Evolutionary conservation across 2,888 invertebrate genomes (phyloP).

Genomic region (Hirtodrosophila histrioides): DNA sequence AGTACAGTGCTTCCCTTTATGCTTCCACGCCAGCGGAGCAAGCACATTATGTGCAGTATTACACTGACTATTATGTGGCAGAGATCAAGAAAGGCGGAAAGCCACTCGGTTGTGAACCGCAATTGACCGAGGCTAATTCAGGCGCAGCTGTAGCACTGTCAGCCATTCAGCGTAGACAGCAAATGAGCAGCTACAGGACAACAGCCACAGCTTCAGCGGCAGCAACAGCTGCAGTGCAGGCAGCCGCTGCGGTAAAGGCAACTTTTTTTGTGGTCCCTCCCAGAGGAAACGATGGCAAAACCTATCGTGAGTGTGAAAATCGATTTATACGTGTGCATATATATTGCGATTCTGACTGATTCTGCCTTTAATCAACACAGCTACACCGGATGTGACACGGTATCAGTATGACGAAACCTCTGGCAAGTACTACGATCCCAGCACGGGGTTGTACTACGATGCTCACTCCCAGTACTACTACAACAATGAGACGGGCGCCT

Average conservation of each 20-base stretch:
- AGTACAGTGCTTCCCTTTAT: slow-evolving; percentile 90
- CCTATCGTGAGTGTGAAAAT: slow-evolving; percentile 77
- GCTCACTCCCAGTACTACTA: slow-evolving; percentile 98
- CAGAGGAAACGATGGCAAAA: slow-evolving; percentile 82
- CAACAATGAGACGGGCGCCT: slow-evolving; percentile 95
- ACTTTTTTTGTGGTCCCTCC: slow-evolving; percentile 78
- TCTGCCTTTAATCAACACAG: slow-evolving; percentile 48
- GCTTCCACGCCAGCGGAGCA: slow-evolving; percentile 90
- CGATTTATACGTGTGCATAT: slow-evolving; percentile 86
- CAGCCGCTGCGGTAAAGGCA: slow-evolving; percentile 83
- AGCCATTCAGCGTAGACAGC: slow-evolving; percentile 87
- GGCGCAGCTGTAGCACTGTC: slow-evolving; percentile 96
- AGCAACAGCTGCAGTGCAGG: slow-evolving; percentile 79
- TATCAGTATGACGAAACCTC: slow-evolving; percentile 97
- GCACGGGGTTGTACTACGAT: slow-evolving; percentile 98
- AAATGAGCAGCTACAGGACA: slow-evolving; percentile 82
- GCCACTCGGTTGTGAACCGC: slow-evolving; percentile 53
- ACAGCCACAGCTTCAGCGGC: slow-evolving; percentile 85
- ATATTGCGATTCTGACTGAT: background rate
- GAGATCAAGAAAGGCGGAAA: slow-evolving; percentile 83
- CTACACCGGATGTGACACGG: slow-evolving; percentile 93
- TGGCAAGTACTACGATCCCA: slow-evolving; percentile 97
- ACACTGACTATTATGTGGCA: slow-evolving; percentile 89
- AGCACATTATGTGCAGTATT: slow-evolving; percentile 89
- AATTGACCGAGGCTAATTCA: slow-evolving; percentile 88